Percentiles rank a stretch among this genome's conserved stretches.
Evolutionary conservation across 2,888 invertebrate species (phyloP).

Genomic region (Belgica antarctica): DNA sequence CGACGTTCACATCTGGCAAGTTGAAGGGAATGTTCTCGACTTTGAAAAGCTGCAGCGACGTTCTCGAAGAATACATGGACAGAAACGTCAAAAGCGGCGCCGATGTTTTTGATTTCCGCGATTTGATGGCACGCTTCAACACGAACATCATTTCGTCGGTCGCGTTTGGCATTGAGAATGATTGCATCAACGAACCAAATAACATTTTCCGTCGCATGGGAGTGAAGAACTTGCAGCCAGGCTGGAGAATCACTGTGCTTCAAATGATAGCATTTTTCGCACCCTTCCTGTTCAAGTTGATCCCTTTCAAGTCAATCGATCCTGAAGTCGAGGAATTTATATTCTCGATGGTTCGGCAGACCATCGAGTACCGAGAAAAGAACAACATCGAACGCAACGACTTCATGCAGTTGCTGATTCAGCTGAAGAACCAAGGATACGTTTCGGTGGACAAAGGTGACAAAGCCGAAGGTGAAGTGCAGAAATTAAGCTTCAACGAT

Average conservation of each 20-base stretch:
- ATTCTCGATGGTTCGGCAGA: slow-evolving; percentile 48
- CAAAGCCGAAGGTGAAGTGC: background rate
- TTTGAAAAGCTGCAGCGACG: slow-evolving; percentile 57
- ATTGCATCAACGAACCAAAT: slow-evolving; percentile 47
- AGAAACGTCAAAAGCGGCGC: slow-evolving; percentile 50
- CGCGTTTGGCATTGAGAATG: slow-evolving; percentile 50
- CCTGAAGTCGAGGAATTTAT: slow-evolving; percentile 50
- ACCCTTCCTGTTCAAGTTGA: slow-evolving; percentile 45
- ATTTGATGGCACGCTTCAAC: slow-evolving; percentile 50
- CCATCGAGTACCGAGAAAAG: slow-evolving; percentile 49
- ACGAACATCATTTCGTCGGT: slow-evolving; percentile 51
- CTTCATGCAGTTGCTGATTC: slow-evolving; percentile 51
- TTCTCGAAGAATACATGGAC: slow-evolving; percentile 55
- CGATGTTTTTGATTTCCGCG: slow-evolving; percentile 53
- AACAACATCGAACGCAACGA: slow-evolving; percentile 50
- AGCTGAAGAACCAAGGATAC: slow-evolving; percentile 47
- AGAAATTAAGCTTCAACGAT: slow-evolving; percentile 45
- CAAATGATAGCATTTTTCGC: slow-evolving; percentile 46
- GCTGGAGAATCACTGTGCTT: slow-evolving; percentile 46
- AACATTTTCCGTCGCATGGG: slow-evolving; percentile 48
- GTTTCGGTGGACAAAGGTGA: slow-evolving; percentile 5
- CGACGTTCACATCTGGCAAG: slow-evolving; percentile 64
- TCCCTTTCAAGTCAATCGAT: slow-evolving; percentile 46
- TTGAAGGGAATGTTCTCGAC: slow-evolving; percentile 61
- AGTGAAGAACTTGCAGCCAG: slow-evolving; percentile 47